Evolutionary conservation across 2,797 vertebrate genomes (phyloP).

Genomic region (Scarus forsteni): DNA sequence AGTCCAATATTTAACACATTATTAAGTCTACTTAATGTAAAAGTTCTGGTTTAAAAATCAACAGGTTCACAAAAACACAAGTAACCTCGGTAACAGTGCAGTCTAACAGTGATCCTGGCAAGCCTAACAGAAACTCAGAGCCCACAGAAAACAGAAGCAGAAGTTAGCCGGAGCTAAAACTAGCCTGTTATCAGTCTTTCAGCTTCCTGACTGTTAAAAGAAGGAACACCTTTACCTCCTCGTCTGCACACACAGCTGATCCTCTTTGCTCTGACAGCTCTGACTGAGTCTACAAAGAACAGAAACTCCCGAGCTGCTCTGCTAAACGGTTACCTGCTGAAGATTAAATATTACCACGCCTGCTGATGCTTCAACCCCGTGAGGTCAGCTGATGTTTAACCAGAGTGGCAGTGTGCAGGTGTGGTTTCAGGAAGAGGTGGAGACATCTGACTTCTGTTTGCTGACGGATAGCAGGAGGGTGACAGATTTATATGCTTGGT

Average conservation of each 20-base stretch:
- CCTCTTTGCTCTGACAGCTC: slow-evolving; percentile 9
- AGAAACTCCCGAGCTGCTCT: slow-evolving; percentile 7
- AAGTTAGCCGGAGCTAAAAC: slow-evolving; percentile 61
- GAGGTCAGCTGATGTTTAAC: slow-evolving; percentile 74
- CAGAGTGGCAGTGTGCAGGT: slow-evolving; percentile 63
- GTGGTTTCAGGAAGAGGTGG: slow-evolving; percentile 72
- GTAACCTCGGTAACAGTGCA: neutral
- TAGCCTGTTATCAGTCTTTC: slow-evolving; percentile 49
- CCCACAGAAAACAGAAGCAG: slow-evolving; percentile 67
- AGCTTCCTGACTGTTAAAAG: slow-evolving; percentile 56
- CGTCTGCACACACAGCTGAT: neutral
- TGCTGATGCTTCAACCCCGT: slow-evolving; percentile 53
- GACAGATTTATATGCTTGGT: neutral
- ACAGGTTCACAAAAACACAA: too few relatives aligned
- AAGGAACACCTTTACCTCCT: slow-evolving; percentile 43
- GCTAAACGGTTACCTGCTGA: slow-evolving; percentile 47
- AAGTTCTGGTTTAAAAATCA: too few relatives aligned
- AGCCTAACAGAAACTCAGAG: slow-evolving; percentile 5
- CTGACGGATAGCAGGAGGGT: slow-evolving; percentile 10
- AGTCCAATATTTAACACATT: too few relatives aligned
- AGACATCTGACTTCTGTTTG: slow-evolving; percentile 55
- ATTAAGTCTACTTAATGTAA: too few relatives aligned
- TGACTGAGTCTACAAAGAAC: slow-evolving; percentile 16
- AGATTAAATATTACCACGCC: slow-evolving; percentile 84
- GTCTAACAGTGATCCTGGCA: slow-evolving; percentile 15